Evolutionary conservation across 2,888 invertebrate genomes (phyloP), one percentile per base, ranked within the genome.

Genomic region (Tribolium freemani): DNA sequence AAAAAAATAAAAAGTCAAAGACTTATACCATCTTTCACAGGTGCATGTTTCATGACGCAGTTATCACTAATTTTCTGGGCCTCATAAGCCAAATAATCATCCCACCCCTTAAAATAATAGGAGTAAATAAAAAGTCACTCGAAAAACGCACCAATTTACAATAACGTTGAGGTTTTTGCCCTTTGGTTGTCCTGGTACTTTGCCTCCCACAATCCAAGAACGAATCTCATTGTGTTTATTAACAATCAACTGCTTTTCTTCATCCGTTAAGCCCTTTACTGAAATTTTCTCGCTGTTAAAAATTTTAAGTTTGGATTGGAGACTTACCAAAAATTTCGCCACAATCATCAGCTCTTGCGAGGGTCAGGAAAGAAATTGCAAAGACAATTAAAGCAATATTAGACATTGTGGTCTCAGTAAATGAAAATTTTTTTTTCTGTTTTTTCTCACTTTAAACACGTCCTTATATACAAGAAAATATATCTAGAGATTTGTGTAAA

Each of bases 221-320:
- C 94, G 88, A 58, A 93, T 88, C 77, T 90, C 90, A 87, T 95
- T 95, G 87, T 94, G 94, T 78, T 91, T 90, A 83, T 93, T 91
- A 76, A 94, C 89, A 82, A 94, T 94, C 3, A 5, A 9, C 13
- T 53, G 21, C 5, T 53, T 21, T 13, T 53, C 53, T 53, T 26
- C 21, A 16, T 21, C 6, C 0, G 44, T 30, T 3, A 58, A 38
- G 0, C 45, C 45, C 10, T 58, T 13, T 6, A 38, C 58, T 58
- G 8, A 44, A 58, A 58, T 30, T 11, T 5, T 13, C 20, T 21
- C 8, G 13, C 0, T 48, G 8, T 11, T 48, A 48, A 38, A 38
- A 38, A n/a, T 8, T 38, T 38, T 38, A n/a, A 8, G 3, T 1
- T 2, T 38, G 38, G 5, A 38, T 38, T 38, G 3, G 16, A 51